Conservation (phyloP, 2,113 vertebrate species). For the Hippoglossus stenolepis region DNA sequence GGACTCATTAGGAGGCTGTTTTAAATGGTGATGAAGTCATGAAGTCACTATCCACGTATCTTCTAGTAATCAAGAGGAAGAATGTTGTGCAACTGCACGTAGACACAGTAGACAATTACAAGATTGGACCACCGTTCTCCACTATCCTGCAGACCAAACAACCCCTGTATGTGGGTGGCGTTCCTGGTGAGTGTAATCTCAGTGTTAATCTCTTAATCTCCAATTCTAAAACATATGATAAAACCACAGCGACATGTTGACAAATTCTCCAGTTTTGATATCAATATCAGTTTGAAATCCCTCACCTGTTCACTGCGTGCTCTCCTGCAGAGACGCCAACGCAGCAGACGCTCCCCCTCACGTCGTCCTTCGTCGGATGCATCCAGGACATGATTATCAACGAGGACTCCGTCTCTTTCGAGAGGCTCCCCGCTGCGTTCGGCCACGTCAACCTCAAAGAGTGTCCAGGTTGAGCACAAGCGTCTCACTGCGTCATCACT, state of each 20-base stretch:
- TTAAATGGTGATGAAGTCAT: neutral
- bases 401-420: constrained; percentile 75
- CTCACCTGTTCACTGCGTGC: neutral
- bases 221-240: neutral
- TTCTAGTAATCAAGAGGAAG: constrained; percentile 86
- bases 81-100: constrained; percentile 87
- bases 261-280: too few species aligned
- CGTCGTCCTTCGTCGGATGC: constrained; percentile 87
- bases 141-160: constrained; percentile 62
- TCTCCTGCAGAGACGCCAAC: constrained; percentile 42
- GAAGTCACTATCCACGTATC: constrained; percentile 1
- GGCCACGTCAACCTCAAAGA: constrained; percentile 88
- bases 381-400: constrained; percentile 88
- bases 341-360: constrained; percentile 76
- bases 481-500: neutral
- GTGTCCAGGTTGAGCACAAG: constrained; percentile 84
- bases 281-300: too few species aligned
- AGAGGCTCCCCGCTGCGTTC: constrained; percentile 79
- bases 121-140: constrained; percentile 74
- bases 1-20: neutral
- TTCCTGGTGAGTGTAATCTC: constrained; percentile 86
- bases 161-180: constrained; percentile 87
- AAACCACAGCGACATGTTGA: too few species aligned
- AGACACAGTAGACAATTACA: constrained; percentile 83
- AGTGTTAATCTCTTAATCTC: neutral